Conservation (phyloP, 2,797 vertebrate genomes). For the Brachymystax lenok region DNA sequence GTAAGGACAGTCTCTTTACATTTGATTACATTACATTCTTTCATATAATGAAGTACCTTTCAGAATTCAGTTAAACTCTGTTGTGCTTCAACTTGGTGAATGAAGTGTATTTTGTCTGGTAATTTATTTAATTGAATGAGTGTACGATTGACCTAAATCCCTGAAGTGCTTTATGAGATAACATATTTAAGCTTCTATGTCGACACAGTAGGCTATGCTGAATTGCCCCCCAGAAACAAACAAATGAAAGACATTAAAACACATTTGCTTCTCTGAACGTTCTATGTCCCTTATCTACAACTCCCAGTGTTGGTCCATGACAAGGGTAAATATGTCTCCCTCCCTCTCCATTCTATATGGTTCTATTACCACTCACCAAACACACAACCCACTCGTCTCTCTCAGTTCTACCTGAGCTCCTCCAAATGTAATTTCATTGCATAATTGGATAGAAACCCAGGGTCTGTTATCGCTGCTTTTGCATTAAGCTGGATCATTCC, state of each 20-base stretch:
- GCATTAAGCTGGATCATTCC: slow-evolving; percentile 68
- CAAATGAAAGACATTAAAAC: slow-evolving; percentile 23
- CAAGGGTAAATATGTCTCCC: slow-evolving; percentile 49
- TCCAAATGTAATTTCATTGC: slow-evolving; percentile 73
- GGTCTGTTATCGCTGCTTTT: slow-evolving; percentile 65
- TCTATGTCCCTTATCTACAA: slow-evolving; percentile 23
- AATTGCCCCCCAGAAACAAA: slow-evolving; percentile 22
- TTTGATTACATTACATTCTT: neutral
- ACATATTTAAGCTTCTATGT: neutral
- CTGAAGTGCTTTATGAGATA: neutral
- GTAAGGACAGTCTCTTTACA: neutral
- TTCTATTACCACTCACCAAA: slow-evolving; percentile 50
- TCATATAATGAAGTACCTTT: neutral
- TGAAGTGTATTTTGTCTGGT: too few relatives aligned
- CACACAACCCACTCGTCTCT: slow-evolving; percentile 42
- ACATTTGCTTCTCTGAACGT: slow-evolving; percentile 12
- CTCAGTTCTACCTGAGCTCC: slow-evolving; percentile 71
- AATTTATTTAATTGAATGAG: too few relatives aligned
- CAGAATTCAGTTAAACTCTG: neutral
- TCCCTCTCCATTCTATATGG: slow-evolving; percentile 37
- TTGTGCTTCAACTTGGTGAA: too few relatives aligned
- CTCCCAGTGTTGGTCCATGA: slow-evolving; percentile 35
- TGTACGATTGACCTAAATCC: too few relatives aligned
- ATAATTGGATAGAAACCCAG: slow-evolving; percentile 74
- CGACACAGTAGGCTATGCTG: neutral